phyloP scores from a whole-genome alignment of 2,113 vertebrate genomes.

The Bos indicus region DNA sequence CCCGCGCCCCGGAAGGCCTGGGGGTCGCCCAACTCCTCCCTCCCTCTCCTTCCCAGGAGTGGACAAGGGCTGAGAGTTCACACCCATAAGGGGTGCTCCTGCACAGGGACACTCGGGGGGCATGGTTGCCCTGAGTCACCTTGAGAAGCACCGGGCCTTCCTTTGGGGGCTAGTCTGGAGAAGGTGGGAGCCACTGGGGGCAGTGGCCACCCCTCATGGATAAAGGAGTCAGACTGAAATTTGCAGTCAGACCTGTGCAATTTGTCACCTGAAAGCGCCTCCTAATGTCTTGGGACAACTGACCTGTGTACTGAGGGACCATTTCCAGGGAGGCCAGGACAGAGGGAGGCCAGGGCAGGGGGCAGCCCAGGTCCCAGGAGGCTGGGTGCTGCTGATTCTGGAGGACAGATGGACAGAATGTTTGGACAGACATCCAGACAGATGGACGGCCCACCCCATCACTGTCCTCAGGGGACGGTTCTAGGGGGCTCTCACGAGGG shows the following conservation, averaged over 20 bases:
- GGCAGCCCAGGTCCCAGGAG: neutral
- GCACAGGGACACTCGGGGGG: accelerated
- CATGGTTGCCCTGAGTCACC: neutral
- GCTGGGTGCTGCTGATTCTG: neutral
- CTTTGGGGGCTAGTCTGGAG: neutral
- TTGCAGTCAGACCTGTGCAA: neutral
- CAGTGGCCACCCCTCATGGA: accelerated
- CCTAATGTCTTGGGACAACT: neutral
- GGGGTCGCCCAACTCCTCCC: accelerated
- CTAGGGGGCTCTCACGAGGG: neutral
- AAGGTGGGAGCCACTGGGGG: accelerated
- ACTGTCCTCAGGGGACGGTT: neutral
- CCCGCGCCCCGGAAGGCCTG: neutral
- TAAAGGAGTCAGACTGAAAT: neutral
- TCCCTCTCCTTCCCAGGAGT: neutral
- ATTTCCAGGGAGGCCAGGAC: neutral
- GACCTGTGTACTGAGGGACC: neutral
- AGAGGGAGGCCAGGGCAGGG: neutral
- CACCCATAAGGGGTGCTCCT: accelerated
- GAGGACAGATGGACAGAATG: neutral
- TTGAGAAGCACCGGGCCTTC: neutral
- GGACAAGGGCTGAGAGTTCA: neutral
- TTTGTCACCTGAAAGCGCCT: no score
- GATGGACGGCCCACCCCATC: neutral
- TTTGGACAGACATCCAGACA: neutral